Percentiles rank a stretch among this genome's conserved stretches.
phyloP scores from a whole-genome alignment of 2,888 invertebrate genomes.

The Meta bourneti region DNA sequence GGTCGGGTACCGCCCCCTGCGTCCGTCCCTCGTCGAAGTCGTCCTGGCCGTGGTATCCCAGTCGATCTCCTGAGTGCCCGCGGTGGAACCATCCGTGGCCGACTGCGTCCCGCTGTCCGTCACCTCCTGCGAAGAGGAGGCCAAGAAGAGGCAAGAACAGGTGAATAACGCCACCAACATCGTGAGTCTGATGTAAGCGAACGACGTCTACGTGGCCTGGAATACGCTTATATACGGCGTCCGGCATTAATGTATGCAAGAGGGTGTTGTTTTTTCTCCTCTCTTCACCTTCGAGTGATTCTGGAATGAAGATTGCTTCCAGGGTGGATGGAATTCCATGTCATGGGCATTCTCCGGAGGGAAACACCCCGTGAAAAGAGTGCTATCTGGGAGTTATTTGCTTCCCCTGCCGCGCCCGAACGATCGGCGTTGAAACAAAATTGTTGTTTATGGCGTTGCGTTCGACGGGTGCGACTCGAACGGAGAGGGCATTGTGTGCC shows the following conservation, averaged over 20 bases:
- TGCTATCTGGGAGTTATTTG: conserved; percentile 2
- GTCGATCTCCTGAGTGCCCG: background rate
- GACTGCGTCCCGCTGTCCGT: conserved; percentile 26
- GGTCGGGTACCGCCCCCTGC: background rate
- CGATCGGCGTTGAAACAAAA: conserved; percentile 35
- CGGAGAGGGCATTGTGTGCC: conserved; percentile 23
- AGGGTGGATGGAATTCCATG: conserved; percentile 65
- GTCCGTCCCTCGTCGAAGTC: background rate
- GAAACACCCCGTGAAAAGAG: conserved; percentile 39
- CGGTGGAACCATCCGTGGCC: background rate
- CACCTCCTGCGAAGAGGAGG: conserved; percentile 10
- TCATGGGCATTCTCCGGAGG: conserved; percentile 61
- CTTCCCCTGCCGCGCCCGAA: conserved; percentile 7
- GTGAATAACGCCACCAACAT: background rate
- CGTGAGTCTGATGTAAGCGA: conserved; percentile 24
- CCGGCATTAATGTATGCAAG: conserved; percentile 50
- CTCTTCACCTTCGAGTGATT: conserved; percentile 49
- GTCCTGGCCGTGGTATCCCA: conserved; percentile 21
- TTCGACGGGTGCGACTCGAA: conserved; percentile 10
- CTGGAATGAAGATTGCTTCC: conserved; percentile 40
- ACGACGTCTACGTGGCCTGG: background rate
- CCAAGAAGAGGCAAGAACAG: background rate
- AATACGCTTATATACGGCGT: conserved; percentile 49
- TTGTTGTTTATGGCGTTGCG: conserved; percentile 36
- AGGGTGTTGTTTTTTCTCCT: conserved; percentile 41